phyloP scores from a whole-genome alignment of 2,113 vertebrate genomes.

The Nycticryphes semicollaris region DNA sequence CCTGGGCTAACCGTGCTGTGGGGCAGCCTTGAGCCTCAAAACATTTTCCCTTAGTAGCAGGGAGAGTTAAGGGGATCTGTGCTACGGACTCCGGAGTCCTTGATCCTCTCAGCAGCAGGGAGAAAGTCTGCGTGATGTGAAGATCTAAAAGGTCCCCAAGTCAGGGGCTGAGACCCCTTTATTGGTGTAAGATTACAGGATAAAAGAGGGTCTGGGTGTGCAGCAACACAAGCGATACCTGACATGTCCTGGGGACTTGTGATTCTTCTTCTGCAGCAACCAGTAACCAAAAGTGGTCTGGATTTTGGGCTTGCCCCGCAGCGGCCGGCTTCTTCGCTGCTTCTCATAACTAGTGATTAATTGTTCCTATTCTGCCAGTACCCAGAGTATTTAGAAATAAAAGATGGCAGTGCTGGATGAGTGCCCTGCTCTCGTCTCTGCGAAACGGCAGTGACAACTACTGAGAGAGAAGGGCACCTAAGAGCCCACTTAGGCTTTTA shows the following conservation, averaged over 20 bases:
- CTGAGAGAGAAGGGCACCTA: neutral
- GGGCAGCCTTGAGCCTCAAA: neutral
- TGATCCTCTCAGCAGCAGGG: neutral
- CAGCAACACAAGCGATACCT: neutral
- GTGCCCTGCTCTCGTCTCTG: neutral
- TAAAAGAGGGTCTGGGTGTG: neutral
- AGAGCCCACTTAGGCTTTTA: neutral
- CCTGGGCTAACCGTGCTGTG: neutral
- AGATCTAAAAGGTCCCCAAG: neutral
- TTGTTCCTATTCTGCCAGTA: neutral
- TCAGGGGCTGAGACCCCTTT: neutral
- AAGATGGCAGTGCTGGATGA: neutral
- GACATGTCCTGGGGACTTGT: neutral
- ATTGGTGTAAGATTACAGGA: neutral
- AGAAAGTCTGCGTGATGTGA: neutral
- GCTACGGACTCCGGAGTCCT: neutral
- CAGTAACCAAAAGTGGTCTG: neutral
- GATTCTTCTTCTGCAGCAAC: neutral
- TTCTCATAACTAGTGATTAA: neutral
- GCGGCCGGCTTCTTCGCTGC: neutral
- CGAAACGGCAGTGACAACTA: neutral
- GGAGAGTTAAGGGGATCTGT: neutral
- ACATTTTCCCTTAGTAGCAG: neutral
- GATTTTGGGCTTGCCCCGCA: neutral
- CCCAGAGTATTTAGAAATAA: neutral